Evolutionary conservation across 2,888 invertebrate species (phyloP), one percentile per base, ranked within the genome.

Genomic region (Ceramica pisi): DNA sequence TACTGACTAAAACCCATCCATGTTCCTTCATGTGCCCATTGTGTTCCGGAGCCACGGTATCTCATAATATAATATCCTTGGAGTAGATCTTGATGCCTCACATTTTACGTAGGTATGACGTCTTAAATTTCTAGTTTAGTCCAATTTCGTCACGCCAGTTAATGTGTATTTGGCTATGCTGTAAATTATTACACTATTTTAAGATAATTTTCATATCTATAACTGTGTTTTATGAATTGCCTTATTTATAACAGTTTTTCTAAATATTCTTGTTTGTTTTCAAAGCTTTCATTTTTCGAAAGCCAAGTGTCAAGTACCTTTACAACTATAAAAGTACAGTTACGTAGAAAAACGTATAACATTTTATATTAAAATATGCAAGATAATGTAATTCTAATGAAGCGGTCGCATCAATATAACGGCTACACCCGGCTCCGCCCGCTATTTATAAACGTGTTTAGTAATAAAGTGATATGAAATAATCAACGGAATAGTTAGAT

Each of bases 401-500:
- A 86, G 86, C 74, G 62, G 82, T 78, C 73, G 69, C 76, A 74
- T 81, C 83, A 77, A 78, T 80, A 71, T 79, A 78, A 77, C 75
- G 70, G 78, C 60, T 70, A 57, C 59, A 70, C 81, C 70, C 76
- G 73, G 78, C 70, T 64, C 55, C 55, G 62, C 69, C 75, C 71
- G 74, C 72, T 78, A 81, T 80, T 81, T 80, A 85, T 80, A 84
- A 84, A 80, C 81, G 63, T 84, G 86, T 80, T 83, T 81, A 70
- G 78, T 86, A 87, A 87, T 88, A 87, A 84, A 88, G 82, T 85
- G 84, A 86, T 88, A 88, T 84, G 84, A 87, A 88, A 88, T 88
- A 88, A 88, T 88, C 88, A 87, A 81, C 80, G 68, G 79, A 76
- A 81, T 82, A 71, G 74, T 75, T 64, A 72, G 88, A 87, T 87